phyloP scores from a whole-genome alignment of 2,797 vertebrate species.

The Acanthornis magna region DNA sequence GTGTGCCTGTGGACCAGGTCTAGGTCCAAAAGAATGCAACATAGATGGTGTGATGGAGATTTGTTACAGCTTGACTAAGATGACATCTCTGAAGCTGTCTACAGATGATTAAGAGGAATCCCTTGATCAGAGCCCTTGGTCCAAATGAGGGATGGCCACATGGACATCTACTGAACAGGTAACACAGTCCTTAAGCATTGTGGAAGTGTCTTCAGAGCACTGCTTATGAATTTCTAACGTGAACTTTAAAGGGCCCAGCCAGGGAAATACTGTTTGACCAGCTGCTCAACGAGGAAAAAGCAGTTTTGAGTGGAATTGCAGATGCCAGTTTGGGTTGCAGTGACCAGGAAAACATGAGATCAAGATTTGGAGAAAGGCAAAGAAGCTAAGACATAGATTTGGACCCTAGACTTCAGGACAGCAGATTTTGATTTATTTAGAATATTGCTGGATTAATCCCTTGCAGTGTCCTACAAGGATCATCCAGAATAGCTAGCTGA shows the following conservation, averaged over 20 bases:
- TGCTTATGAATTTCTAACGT: neutral
- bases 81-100: neutral
- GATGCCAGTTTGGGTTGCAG: neutral
- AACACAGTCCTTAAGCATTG: rapidly evolving
- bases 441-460: neutral
- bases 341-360: neutral
- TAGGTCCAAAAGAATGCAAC: neutral
- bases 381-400: neutral
- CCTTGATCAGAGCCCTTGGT: neutral
- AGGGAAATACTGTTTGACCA: neutral
- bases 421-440: neutral
- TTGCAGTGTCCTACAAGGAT: neutral
- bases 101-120: neutral
- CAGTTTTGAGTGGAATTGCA: neutral
- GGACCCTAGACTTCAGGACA: neutral
- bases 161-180: neutral
- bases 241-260: rapidly evolving
- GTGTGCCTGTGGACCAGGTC: neutral
- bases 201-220: neutral
- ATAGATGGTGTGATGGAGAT: neutral
- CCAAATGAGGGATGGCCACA: neutral
- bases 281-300: neutral
- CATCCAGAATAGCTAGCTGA: neutral
- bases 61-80: neutral
- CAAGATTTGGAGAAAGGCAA: neutral